phyloP scores from a whole-genome alignment of 1,140 invertebrate species.

The Anagrus nilaparvatae region DNA sequence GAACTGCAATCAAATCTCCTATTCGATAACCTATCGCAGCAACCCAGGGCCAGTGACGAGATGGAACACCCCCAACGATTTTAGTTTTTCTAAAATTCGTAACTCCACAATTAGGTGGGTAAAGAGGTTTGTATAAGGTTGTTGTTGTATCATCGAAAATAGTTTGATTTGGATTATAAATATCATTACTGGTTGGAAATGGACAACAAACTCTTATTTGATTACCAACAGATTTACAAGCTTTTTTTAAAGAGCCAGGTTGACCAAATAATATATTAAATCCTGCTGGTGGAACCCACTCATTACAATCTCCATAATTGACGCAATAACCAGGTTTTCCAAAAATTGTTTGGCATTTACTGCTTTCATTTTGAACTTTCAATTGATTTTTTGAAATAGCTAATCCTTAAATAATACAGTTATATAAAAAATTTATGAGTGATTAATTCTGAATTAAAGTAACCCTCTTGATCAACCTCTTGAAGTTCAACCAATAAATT shows the following conservation, averaged over 20 bases:
- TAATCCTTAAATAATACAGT: too few relatives aligned
- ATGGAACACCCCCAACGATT: constrained; percentile 20
- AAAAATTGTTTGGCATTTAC: too few relatives aligned
- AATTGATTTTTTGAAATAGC: too few relatives aligned
- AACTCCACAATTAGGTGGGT: constrained; percentile 20
- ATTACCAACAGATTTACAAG: neutral
- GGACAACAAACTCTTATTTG: too few relatives aligned
- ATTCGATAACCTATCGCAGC: constrained; percentile 44
- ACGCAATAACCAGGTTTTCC: too few relatives aligned
- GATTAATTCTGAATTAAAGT: too few relatives aligned
- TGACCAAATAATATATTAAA: neutral
- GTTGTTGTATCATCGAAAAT: neutral
- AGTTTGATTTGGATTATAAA: neutral
- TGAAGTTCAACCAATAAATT: too few relatives aligned
- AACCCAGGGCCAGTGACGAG: constrained; percentile 61
- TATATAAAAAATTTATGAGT: too few relatives aligned
- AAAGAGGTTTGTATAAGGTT: constrained; percentile 10
- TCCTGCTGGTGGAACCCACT: neutral
- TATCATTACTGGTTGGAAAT: neutral
- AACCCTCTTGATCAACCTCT: too few relatives aligned
- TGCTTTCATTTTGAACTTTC: too few relatives aligned
- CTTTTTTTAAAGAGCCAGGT: neutral
- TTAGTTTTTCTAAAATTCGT: constrained; percentile 11
- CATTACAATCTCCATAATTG: too few relatives aligned
- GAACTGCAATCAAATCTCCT: neutral